These are phyloP conservation scores for Hemiprocne comata DNA, from an alignment of 2,113 vertebrate genomes.

Conservation along the genomic window DNA sequence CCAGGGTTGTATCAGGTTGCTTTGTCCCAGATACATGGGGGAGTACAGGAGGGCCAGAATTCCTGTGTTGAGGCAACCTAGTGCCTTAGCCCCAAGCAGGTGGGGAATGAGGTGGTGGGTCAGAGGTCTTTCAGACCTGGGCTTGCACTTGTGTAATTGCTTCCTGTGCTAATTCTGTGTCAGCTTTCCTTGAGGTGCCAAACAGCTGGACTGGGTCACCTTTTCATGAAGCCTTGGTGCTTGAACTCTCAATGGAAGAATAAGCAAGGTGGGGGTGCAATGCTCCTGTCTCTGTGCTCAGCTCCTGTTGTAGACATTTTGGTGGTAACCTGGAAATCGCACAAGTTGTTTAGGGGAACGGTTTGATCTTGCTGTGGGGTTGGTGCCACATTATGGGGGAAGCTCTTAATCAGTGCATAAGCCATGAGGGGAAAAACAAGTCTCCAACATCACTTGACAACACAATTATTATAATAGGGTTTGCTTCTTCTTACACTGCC, in stretches of 20 bases:
- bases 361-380: not conserved
- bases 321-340: not conserved
- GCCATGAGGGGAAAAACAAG: slow-evolving; percentile 48
- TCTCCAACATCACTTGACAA: slow-evolving; percentile 64
- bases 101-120: not conserved
- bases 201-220: not conserved
- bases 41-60: not conserved
- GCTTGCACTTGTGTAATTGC: not conserved
- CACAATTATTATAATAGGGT: slow-evolving; percentile 61
- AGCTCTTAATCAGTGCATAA: slow-evolving; percentile 40
- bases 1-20: not conserved
- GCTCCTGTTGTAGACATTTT: not conserved
- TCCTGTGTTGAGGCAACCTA: not conserved
- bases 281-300: not conserved
- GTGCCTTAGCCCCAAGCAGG: not conserved
- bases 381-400: slow-evolving; percentile 17
- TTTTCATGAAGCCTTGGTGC: not conserved
- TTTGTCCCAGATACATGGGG: not conserved
- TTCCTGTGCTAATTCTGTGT: not conserved
- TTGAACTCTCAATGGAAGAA: not conserved
- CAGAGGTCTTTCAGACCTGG: not conserved
- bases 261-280: accelerated
- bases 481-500: slow-evolving; percentile 67
- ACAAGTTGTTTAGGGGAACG: not conserved
- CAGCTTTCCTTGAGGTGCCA: not conserved